A percentile compares a stretch with the other conserved stretches of the same genome.
Conservation (phyloP, 2,888 invertebrate species). For the Cyrtodaria siliqua region DNA sequence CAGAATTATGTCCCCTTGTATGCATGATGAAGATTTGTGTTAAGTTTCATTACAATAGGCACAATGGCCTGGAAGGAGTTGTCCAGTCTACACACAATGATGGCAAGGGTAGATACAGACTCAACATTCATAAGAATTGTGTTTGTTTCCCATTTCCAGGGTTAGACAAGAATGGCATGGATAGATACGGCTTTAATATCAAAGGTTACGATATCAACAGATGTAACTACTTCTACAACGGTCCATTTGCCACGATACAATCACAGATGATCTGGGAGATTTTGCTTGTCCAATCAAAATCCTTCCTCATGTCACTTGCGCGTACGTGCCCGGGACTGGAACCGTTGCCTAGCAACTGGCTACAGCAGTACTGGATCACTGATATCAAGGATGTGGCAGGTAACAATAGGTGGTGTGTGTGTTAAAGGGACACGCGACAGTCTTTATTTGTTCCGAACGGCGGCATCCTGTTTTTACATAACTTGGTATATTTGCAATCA, state of each 20-base stretch:
- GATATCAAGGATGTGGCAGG: constrained; percentile 76
- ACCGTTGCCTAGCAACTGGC: constrained; percentile 76
- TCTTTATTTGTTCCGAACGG: too few species aligned
- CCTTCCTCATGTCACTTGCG: constrained; percentile 73
- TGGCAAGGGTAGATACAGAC: too few species aligned
- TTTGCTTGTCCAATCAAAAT: constrained; percentile 72
- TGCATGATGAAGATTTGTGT: too few species aligned
- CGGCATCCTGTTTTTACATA: too few species aligned
- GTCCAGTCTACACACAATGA: too few species aligned
- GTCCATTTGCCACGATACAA: constrained; percentile 76
- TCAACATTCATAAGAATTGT: not conserved
- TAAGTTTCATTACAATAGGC: too few species aligned
- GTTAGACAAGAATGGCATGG: constrained; percentile 70
- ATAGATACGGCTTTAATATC: constrained; percentile 70
- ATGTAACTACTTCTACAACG: constrained; percentile 77
- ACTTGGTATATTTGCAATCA: too few species aligned
- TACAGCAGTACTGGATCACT: constrained; percentile 78
- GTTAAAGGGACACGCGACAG: too few species aligned
- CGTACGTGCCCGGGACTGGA: constrained; percentile 74
- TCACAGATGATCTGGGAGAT: constrained; percentile 72
- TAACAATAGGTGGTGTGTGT: too few species aligned
- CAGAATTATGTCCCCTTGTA: too few species aligned
- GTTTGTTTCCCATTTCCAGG: constrained; percentile 68
- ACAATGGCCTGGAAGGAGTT: too few species aligned
- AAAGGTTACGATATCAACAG: constrained; percentile 68